Conservation (phyloP, 2,113 vertebrate species). For the Phyllopteryx taeniolatus region DNA sequence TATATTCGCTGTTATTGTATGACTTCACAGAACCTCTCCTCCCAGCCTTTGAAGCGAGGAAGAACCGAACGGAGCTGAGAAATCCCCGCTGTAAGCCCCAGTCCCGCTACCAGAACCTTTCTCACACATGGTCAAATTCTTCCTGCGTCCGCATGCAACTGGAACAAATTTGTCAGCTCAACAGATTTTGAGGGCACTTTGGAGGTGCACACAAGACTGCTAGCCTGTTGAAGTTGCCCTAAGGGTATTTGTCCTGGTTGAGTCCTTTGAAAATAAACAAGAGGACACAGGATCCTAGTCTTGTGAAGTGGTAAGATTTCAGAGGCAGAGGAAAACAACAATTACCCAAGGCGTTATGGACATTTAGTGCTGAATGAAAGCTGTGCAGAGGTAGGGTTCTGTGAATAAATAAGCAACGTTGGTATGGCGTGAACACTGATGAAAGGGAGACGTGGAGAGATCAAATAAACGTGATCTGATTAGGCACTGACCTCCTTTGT, state of each 20-base stretch:
- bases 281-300: conserved; percentile 63
- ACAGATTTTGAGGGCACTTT: conserved; percentile 65
- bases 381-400: conserved; percentile 52
- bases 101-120: conserved; percentile 56
- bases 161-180: conserved; percentile 71
- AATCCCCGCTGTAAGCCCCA: conserved; percentile 66
- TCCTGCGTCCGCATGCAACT: conserved; percentile 63
- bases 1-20: conserved; percentile 67
- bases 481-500: conserved; percentile 55
- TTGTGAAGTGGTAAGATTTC: conserved; percentile 62
- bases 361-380: conserved; percentile 64
- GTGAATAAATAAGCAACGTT: conserved; percentile 66
- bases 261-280: conserved; percentile 75
- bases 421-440: conserved; percentile 46
- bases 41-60: conserved; percentile 67
- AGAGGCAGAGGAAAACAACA: conserved; percentile 68
- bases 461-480: conserved; percentile 66
- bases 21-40: conserved; percentile 69
- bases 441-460: conserved; percentile 56
- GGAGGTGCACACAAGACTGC: conserved; percentile 54
- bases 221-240: conserved; percentile 61
- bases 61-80: conserved; percentile 63
- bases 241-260: conserved; percentile 68
- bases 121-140: conserved; percentile 59
- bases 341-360: conserved; percentile 66